Conservation (phyloP, 2,797 vertebrate species). For the Sebastes melanostomus region DNA sequence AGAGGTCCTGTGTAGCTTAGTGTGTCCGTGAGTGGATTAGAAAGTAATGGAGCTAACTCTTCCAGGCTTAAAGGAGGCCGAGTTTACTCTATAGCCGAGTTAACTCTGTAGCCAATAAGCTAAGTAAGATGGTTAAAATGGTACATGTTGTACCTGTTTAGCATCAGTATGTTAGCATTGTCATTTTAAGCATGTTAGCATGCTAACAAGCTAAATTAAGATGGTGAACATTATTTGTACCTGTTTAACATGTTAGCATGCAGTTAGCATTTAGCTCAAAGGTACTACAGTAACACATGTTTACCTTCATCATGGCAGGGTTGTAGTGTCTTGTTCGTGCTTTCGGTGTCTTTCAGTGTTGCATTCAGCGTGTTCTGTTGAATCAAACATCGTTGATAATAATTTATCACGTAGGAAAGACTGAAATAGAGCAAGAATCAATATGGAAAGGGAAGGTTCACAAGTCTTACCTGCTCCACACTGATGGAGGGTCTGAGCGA, state of each 20-base stretch:
- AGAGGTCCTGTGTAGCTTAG: not conserved
- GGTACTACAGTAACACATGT: not conserved
- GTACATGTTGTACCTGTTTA: not conserved
- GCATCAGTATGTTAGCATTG: not conserved
- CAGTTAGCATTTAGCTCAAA: not conserved
- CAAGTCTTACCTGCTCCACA: slow-evolving; percentile 83
- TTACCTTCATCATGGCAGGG: slow-evolving; percentile 57
- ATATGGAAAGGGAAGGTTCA: not conserved
- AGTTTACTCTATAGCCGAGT: not conserved
- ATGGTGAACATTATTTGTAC: no score
- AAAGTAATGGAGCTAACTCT: not conserved
- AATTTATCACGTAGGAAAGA: not conserved
- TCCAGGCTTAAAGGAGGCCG: not conserved
- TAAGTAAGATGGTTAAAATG: not conserved
- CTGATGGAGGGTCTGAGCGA: slow-evolving; percentile 81
- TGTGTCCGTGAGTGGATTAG: not conserved
- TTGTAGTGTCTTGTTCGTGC: slow-evolving; percentile 37
- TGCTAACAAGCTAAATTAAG: no score
- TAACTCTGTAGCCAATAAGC: not conserved
- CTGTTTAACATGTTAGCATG: not conserved
- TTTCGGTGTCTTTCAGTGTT: slow-evolving; percentile 47
- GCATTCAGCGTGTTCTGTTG: slow-evolving; percentile 76
- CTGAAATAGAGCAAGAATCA: not conserved
- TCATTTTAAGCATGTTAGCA: no score
- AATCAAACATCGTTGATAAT: slow-evolving; percentile 47